These are phyloP conservation scores for Pavo muticus DNA, from an alignment of 2,113 vertebrate genomes.

Conservation along the genomic window DNA sequence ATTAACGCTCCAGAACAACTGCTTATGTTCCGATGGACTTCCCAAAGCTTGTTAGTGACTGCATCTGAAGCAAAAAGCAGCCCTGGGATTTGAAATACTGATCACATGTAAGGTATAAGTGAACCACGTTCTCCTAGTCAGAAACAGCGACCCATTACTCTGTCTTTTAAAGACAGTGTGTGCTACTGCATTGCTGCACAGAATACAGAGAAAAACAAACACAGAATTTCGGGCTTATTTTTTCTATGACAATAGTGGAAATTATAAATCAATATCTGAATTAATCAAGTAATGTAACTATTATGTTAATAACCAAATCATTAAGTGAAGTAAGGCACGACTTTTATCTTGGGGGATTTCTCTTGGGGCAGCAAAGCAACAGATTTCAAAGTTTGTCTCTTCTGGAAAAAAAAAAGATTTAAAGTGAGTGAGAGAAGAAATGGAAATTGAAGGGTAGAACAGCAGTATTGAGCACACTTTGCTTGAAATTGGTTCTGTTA, in stretches of 20 bases:
- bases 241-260: neutral
- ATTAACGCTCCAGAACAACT: slow-evolving; percentile 24
- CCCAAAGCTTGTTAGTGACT: slow-evolving; percentile 19
- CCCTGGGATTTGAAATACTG: neutral
- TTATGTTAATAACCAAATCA: neutral
- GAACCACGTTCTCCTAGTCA: neutral
- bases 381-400: neutral
- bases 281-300: neutral
- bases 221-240: neutral
- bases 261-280: neutral
- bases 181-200: neutral
- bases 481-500: neutral
- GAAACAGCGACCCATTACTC: neutral
- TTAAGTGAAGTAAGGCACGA: neutral
- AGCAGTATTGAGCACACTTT: neutral
- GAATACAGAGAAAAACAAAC: neutral
- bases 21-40: slow-evolving; percentile 25
- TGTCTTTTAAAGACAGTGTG: neutral
- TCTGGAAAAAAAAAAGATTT: neutral
- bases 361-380: neutral
- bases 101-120: neutral
- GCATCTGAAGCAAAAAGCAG: neutral
- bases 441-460: neutral
- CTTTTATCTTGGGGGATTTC: neutral
- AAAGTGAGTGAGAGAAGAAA: neutral